Evolutionary conservation across 1,140 invertebrate genomes (phyloP).

Genomic region (Andricus grossulariae): DNA sequence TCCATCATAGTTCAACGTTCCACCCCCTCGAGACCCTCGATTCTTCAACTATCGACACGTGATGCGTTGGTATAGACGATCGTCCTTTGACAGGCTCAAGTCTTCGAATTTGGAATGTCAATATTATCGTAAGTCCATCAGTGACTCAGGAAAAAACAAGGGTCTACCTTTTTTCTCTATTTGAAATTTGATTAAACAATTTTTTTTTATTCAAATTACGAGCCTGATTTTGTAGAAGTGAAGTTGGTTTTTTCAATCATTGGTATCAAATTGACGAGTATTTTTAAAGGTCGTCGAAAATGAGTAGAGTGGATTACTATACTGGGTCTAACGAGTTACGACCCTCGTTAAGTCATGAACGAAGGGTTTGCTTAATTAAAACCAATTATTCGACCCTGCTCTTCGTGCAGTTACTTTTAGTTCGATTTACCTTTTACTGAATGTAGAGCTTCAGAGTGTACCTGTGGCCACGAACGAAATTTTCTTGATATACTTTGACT

Average conservation of each 20-base stretch:
- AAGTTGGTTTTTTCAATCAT: conserved; percentile 13
- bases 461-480: conserved; percentile 8
- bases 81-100: conserved; percentile 19
- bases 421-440: conserved; percentile 16
- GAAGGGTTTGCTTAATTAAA: conserved; percentile 55
- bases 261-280: conserved; percentile 9
- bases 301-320: conserved; percentile 28
- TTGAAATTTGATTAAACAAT: not conserved
- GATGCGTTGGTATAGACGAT: not conserved
- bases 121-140: conserved; percentile 19
- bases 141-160: not conserved
- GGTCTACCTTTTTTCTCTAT: not conserved
- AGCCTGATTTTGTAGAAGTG: not conserved
- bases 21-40: conserved; percentile 10
- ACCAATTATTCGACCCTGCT: conserved; percentile 52
- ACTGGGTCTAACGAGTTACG: conserved; percentile 49
- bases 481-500: not conserved
- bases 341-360: conserved; percentile 52
- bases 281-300: conserved; percentile 11
- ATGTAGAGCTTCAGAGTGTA: conserved; percentile 19
- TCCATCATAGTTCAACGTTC: conserved; percentile 34
- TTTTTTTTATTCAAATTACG: not conserved
- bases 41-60: conserved; percentile 14
- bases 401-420: conserved; percentile 2
- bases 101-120: conserved; percentile 14